Evolutionary conservation across 2,888 invertebrate species (phyloP).

Genomic region (Atrina japonica): DNA sequence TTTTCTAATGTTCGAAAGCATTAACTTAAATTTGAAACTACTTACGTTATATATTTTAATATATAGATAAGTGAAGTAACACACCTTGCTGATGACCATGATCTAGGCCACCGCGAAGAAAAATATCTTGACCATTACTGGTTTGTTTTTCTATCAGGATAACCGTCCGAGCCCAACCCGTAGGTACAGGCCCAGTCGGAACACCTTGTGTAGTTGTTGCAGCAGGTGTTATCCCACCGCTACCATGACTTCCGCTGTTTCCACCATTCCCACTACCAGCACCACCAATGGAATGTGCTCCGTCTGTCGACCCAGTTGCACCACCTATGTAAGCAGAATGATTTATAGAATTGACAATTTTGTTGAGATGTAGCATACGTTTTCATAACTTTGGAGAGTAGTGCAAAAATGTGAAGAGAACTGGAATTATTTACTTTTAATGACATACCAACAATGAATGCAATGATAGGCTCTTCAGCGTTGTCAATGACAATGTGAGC

Average conservation of each 20-base stretch:
- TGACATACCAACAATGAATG: conserved; percentile 71
- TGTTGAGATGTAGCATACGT: too few species aligned
- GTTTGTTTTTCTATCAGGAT: conserved; percentile 78
- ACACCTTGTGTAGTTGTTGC: not conserved
- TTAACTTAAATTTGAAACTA: too few species aligned
- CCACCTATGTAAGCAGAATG: too few species aligned
- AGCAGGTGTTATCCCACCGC: conserved; percentile 4
- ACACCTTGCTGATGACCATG: conserved; percentile 65
- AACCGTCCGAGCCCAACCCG: conserved; percentile 76
- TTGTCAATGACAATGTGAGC: conserved; percentile 67
- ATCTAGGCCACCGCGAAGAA: conserved; percentile 80
- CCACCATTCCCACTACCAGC: conserved; percentile 5
- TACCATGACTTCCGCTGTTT: conserved; percentile 11
- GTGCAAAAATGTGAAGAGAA: too few species aligned
- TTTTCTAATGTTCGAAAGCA: too few species aligned
- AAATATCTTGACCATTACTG: conserved; percentile 79
- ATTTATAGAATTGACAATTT: too few species aligned
- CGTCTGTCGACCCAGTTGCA: conserved; percentile 1
- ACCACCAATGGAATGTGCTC: conserved; percentile 13
- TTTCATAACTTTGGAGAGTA: too few species aligned
- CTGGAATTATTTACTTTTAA: too few species aligned
- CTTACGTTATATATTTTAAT: too few species aligned
- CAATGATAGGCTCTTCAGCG: conserved; percentile 70
- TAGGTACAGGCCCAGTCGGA: conserved; percentile 31
- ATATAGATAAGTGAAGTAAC: too few species aligned